phyloP scores from a whole-genome alignment of 2,113 vertebrate species.

The Numenius arquata region DNA sequence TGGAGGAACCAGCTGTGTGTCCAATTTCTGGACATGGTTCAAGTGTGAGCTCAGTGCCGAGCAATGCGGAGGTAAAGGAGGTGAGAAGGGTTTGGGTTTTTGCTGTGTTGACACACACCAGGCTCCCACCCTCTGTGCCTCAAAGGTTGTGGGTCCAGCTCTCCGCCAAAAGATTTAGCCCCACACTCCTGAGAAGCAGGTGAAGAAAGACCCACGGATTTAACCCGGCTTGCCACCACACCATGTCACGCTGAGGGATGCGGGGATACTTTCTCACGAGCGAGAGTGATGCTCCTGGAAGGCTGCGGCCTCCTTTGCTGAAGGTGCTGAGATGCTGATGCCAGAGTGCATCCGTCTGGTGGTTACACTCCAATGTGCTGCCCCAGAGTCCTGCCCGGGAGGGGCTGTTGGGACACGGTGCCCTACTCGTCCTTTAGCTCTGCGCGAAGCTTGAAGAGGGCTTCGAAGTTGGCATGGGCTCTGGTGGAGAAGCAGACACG shows the following conservation, averaged over 20 bases:
- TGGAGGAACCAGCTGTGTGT: conserved; percentile 73
- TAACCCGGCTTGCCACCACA: not conserved
- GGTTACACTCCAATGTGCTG: rapidly evolving
- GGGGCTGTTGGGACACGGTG: rapidly evolving
- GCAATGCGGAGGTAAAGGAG: conserved; percentile 69
- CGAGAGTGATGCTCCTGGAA: not conserved
- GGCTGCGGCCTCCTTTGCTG: not conserved
- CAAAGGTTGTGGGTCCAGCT: not conserved
- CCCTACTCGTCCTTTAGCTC: not conserved
- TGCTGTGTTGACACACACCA: not conserved
- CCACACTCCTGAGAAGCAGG: not conserved
- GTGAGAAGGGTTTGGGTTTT: conserved; percentile 46
- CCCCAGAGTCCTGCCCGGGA: not conserved
- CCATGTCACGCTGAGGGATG: rapidly evolving
- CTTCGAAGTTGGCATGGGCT: not conserved
- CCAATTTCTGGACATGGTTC: conserved; percentile 70
- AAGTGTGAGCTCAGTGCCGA: conserved; percentile 66
- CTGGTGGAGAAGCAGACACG: rapidly evolving
- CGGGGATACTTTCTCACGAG: rapidly evolving
- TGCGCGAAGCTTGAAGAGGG: rapidly evolving
- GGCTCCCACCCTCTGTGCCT: not conserved
- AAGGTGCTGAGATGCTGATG: not conserved
- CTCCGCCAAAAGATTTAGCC: not conserved
- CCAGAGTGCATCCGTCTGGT: rapidly evolving
- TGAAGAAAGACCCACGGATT: not conserved